phyloP scores from a whole-genome alignment of 2,888 invertebrate genomes.

The Microplitis manilae region DNA sequence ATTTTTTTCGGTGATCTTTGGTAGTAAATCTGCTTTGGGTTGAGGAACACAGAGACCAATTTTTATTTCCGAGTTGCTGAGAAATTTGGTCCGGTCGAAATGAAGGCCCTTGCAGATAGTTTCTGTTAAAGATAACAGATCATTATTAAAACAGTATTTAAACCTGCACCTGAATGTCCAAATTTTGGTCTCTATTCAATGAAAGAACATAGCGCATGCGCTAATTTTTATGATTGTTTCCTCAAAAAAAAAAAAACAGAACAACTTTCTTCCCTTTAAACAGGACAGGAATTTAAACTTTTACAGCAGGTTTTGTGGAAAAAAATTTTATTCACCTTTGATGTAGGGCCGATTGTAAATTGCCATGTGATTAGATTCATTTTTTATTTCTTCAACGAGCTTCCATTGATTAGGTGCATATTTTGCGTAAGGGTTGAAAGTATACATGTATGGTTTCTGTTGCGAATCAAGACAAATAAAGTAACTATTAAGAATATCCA shows the following conservation, averaged over 20 bases:
- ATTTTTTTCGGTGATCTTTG: neutral
- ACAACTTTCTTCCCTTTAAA: too few species aligned
- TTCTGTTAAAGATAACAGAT: neutral
- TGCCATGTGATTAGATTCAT: neutral
- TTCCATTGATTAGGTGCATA: neutral
- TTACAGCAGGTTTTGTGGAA: too few species aligned
- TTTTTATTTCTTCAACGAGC: neutral
- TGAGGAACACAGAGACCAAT: neutral
- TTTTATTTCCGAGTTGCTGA: neutral
- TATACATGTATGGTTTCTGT: neutral
- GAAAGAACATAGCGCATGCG: too few species aligned
- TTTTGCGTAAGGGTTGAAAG: slow-evolving; percentile 10
- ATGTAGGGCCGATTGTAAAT: neutral
- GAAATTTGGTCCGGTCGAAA: slow-evolving; percentile 16
- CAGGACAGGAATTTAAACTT: too few species aligned
- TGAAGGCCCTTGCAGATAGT: slow-evolving; percentile 3
- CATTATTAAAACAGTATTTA: neutral
- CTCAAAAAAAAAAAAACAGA: too few species aligned
- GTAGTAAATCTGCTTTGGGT: neutral
- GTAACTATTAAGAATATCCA: neutral
- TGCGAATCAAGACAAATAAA: neutral
- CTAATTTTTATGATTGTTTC: too few species aligned
- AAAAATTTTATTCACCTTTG: neutral
- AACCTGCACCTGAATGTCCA: too few species aligned
- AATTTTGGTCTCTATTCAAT: too few species aligned